These are phyloP conservation scores for Pissodes strobi DNA, from an alignment of 1,140 invertebrate genomes.

Conservation along the genomic window DNA sequence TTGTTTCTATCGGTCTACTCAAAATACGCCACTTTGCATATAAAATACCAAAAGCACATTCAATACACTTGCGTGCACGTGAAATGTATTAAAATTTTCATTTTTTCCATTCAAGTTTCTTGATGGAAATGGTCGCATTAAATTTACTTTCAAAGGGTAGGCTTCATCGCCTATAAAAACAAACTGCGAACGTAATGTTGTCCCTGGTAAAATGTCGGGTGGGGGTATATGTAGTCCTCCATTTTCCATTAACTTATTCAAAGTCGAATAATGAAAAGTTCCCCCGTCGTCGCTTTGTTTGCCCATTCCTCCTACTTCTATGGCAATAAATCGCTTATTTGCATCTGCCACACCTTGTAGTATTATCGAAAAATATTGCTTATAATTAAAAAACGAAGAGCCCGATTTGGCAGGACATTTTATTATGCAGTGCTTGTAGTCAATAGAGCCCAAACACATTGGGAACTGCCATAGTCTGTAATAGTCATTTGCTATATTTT, in stretches of 20 bases:
- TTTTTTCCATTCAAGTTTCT: too few species aligned
- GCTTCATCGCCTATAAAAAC: constrained; percentile 9
- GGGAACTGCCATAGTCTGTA: constrained; percentile 10
- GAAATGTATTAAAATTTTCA: neutral
- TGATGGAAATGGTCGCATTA: constrained; percentile 16
- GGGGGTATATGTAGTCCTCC: neutral
- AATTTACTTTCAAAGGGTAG: constrained; percentile 4
- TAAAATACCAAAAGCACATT: too few species aligned
- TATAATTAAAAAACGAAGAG: too few species aligned
- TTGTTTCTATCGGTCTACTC: too few species aligned
- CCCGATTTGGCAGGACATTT: neutral
- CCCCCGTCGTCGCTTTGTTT: constrained; percentile 1
- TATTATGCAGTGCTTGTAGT: neutral
- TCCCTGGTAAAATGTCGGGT: neutral
- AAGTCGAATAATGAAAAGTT: neutral
- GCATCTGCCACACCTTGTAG: constrained; percentile 6
- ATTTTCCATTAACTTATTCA: constrained; percentile 2
- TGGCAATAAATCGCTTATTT: constrained; percentile 1
- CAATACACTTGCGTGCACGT: neutral
- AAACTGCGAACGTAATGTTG: neutral
- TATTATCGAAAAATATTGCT: neutral
- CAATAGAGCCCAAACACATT: constrained; percentile 1
- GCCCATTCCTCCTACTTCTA: constrained; percentile 10
- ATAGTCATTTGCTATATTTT: constrained; percentile 8
- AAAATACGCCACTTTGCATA: too few species aligned